Conservation (phyloP, 2,888 invertebrate species). For the Thalpophila matura region DNA sequence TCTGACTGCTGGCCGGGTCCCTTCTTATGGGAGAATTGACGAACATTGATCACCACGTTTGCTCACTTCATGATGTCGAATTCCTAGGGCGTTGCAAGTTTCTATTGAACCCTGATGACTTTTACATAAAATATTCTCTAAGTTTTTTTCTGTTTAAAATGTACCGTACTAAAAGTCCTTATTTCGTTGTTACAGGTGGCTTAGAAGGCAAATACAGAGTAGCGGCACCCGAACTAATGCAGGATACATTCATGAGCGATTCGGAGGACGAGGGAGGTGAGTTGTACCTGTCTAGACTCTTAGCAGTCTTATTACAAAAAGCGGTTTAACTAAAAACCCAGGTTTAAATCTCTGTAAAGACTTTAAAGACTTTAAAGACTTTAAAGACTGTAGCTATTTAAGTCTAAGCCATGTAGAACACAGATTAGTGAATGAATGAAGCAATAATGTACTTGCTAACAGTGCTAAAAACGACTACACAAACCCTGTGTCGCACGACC, state of each 20-base stretch:
- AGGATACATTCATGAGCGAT: constrained; percentile 99
- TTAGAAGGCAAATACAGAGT: constrained; percentile 99
- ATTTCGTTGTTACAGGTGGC: constrained; percentile 86
- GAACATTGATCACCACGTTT: no score
- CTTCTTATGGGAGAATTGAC: neutral
- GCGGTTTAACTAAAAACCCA: no score
- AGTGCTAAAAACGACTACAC: neutral
- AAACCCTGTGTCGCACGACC: neutral
- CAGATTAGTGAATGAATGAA: constrained; percentile 17
- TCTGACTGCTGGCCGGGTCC: neutral
- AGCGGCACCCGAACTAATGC: constrained; percentile 99
- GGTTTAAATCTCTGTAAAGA: no score
- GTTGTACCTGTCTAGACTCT: constrained; percentile 66
- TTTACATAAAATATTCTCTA: no score
- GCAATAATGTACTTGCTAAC: neutral
- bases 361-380: no score
- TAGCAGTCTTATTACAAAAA: no score
- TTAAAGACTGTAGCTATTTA: no score
- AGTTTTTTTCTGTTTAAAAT: no score
- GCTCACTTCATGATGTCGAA: neutral
- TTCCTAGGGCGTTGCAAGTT: no score
- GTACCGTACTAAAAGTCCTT: neutral
- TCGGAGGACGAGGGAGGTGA: constrained; percentile 99
- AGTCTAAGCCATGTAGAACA: constrained; percentile 15
- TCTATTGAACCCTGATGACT: no score